phyloP scores from a whole-genome alignment of 2,113 vertebrate genomes.

The Hylia prasina region DNA sequence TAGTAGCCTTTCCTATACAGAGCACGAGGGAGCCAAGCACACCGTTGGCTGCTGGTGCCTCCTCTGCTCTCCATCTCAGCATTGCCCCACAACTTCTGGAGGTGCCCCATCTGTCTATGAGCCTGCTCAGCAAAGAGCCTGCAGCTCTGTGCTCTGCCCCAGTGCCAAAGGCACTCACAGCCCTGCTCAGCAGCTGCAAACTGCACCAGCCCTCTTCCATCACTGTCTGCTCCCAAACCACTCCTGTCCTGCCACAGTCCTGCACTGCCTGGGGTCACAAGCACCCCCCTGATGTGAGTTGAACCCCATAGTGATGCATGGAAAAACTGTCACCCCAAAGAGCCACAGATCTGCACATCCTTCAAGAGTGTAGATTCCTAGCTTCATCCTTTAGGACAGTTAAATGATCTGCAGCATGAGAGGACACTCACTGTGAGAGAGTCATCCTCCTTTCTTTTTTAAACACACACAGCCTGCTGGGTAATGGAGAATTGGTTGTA shows the following conservation, averaged over 20 bases:
- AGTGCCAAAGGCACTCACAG: not conserved
- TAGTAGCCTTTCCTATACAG: not conserved
- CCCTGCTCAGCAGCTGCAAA: not conserved
- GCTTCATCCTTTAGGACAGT: not conserved
- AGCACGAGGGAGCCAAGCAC: not conserved
- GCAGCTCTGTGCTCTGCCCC: not conserved
- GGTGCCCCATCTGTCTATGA: not conserved
- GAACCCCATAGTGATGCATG: not conserved
- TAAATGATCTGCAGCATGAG: not conserved
- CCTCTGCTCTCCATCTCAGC: not conserved
- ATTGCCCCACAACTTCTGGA: not conserved
- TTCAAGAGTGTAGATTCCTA: not conserved
- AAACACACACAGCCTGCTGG: not conserved
- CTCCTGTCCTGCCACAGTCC: not conserved
- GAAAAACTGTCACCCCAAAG: not conserved
- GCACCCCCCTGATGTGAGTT: fast-evolving
- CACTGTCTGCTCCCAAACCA: not conserved
- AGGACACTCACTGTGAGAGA: not conserved
- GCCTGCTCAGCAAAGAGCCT: not conserved
- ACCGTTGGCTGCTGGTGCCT: not conserved
- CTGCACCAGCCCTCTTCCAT: not conserved
- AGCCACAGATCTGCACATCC: not conserved
- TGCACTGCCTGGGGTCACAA: not conserved
- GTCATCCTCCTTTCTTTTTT: not conserved
- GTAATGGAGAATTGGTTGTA: not conserved